These are phyloP conservation scores for Eucidaris tribuloides DNA, from an alignment of 35 echinoderm and acorn worm species.

Conservation along the genomic window DNA sequence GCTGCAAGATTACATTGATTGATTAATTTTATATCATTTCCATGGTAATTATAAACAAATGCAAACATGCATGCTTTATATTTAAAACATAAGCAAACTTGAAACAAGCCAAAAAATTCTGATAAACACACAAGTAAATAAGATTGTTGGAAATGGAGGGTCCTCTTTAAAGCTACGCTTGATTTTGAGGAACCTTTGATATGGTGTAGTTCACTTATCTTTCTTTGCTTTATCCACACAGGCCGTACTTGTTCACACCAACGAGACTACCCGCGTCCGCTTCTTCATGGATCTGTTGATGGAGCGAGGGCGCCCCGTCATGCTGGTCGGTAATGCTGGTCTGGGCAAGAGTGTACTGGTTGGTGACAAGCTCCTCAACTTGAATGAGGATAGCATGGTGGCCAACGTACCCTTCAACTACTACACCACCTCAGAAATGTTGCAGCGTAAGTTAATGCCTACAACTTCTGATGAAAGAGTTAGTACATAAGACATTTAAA, in stretches of 20 bases:
- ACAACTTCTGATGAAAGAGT: no score
- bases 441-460: constrained; percentile 79
- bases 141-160: no score
- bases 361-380: constrained; percentile 64
- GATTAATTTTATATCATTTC: no score
- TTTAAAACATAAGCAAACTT: no score
- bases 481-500: no score
- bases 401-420: constrained; percentile 99
- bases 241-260: constrained; percentile 95
- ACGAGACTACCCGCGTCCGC: constrained; percentile 79
- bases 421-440: constrained; percentile 99
- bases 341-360: constrained; percentile 98
- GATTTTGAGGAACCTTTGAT: not conserved
- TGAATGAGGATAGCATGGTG: constrained; percentile 93
- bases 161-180: no score
- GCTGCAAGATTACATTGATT: no score
- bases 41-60: no score
- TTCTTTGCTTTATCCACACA: constrained; percentile 8
- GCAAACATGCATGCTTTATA: no score
- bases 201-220: not conserved
- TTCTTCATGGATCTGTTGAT: constrained; percentile 95
- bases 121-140: no score
- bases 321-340: constrained; percentile 96
- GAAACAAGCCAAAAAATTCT: no score
- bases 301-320: constrained; percentile 87